Evolutionary conservation across 2,797 vertebrate species (phyloP).

Genomic region (Carapus acus): DNA sequence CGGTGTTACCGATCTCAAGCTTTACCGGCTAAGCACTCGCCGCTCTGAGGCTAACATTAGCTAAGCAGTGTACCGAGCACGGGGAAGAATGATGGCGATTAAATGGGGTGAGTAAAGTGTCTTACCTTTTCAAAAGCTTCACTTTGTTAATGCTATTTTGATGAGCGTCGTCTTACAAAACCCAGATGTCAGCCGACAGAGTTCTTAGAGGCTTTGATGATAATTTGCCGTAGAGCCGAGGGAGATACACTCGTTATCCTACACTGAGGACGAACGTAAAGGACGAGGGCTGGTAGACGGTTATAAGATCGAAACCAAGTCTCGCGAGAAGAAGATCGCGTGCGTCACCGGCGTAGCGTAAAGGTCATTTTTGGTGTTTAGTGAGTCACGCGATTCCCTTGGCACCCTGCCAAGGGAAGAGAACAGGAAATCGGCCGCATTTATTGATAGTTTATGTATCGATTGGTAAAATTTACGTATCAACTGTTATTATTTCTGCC

Average conservation of each 20-base stretch:
- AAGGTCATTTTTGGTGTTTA: neutral
- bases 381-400: neutral
- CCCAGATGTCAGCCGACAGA: accelerated
- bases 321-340: conserved; percentile 45
- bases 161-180: accelerated
- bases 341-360: conserved; percentile 16
- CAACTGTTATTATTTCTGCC: too few species aligned
- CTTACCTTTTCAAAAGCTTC: conserved; percentile 32
- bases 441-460: too few species aligned
- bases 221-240: too few species aligned
- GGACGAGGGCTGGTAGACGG: conserved; percentile 54
- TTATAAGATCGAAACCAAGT: neutral
- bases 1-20: too few species aligned
- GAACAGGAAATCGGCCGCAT: too few species aligned
- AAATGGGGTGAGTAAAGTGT: conserved; percentile 1
- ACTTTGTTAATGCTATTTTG: accelerated
- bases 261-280: conserved; percentile 81
- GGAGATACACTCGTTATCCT: conserved; percentile 65
- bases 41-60: conserved; percentile 39
- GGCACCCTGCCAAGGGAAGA: neutral
- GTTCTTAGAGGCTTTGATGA: neutral
- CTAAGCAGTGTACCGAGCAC: conserved; percentile 21
- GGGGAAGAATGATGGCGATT: neutral
- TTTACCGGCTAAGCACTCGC: conserved; percentile 9
- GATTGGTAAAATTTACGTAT: too few species aligned